These are phyloP conservation scores for Lepidochrysops patricia DNA, from an alignment of 2,888 invertebrate species.

Conservation along the genomic window DNA sequence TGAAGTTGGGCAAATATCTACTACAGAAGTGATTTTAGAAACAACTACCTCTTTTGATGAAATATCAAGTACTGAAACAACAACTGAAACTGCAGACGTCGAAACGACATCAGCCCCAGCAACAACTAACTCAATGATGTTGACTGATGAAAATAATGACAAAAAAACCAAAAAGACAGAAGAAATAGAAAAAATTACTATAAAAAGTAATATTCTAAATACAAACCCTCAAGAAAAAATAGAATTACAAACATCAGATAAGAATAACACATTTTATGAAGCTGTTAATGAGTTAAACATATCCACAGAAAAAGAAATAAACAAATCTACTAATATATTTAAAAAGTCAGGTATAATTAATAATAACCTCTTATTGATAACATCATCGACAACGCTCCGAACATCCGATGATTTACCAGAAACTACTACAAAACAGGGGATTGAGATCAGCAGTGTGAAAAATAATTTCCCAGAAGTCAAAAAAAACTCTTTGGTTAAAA, in stretches of 20 bases:
- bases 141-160: conserved; percentile 5
- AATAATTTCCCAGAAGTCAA: neutral
- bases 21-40: conserved; percentile 32
- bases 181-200: conserved; percentile 9
- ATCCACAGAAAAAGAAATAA: neutral
- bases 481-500: conserved; percentile 2
- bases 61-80: conserved; percentile 14
- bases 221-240: neutral
- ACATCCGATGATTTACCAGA: neutral
- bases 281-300: neutral
- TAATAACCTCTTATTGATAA: neutral
- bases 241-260: neutral
- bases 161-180: conserved; percentile 14
- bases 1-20: conserved; percentile 20
- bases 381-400: neutral
- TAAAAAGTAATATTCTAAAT: conserved; percentile 15
- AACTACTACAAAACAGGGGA: neutral
- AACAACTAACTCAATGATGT: neutral
- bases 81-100: conserved; percentile 18
- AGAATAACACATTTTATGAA: neutral
- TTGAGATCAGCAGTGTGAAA: neutral
- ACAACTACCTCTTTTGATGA: conserved; percentile 26
- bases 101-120: conserved; percentile 17
- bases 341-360: neutral
- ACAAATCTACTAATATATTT: neutral